Conservation (phyloP, 2,113 vertebrate genomes). For the Limnothrissa miodon region DNA sequence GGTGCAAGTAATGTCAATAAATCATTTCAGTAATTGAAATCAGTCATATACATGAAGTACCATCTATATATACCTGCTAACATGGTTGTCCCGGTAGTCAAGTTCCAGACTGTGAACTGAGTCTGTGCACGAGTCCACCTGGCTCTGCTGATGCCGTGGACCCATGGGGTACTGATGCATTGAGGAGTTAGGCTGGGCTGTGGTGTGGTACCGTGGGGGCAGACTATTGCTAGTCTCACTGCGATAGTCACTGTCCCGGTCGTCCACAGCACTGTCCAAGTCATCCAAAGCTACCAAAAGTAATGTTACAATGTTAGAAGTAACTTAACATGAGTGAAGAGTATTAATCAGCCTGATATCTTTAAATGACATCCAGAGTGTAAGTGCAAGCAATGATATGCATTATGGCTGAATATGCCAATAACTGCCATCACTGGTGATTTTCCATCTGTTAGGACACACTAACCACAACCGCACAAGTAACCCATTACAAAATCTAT, state of each 20-base stretch:
- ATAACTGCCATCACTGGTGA: not conserved
- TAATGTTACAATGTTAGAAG: not conserved
- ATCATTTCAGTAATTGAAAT: not conserved
- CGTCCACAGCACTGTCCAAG: constrained; percentile 90
- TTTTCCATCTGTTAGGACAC: not conserved
- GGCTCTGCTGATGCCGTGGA: constrained; percentile 65
- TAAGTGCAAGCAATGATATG: too few relatives aligned
- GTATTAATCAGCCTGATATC: not conserved
- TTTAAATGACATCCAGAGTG: too few relatives aligned
- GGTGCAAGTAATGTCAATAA: too few relatives aligned
- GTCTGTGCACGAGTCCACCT: constrained; percentile 76
- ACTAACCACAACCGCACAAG: not conserved
- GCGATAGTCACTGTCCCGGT: constrained; percentile 95
- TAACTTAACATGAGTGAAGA: not conserved
- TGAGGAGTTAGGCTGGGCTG: constrained; percentile 89
- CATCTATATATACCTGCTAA: not conserved
- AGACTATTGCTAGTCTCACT: constrained; percentile 94
- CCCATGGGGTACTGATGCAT: constrained; percentile 87
- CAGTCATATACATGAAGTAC: not conserved
- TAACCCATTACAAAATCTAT: too few relatives aligned
- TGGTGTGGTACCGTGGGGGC: constrained; percentile 86
- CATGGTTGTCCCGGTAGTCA: constrained; percentile 78
- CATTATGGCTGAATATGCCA: too few relatives aligned
- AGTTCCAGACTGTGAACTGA: constrained; percentile 82
- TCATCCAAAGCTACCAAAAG: constrained; percentile 84